Base-by-base conservation (phyloP, 2,113 vertebrate genomes). In the Litocranius walleri region DNA sequence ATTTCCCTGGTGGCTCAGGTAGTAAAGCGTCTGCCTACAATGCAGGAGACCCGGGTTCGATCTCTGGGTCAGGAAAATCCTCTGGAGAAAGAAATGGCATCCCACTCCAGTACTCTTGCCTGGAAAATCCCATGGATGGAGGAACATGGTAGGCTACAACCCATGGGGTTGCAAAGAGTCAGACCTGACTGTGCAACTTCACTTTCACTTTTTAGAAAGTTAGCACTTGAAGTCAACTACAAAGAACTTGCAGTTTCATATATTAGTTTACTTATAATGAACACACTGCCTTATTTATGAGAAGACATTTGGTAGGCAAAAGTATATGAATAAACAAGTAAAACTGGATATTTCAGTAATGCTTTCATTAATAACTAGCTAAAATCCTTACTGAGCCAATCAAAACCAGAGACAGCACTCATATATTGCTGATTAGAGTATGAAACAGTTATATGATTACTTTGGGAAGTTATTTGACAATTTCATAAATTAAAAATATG, bases 1-100 rank as follows among this genome's bases (percentile, higher is more conserved):
- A 71, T 16, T 57, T 67, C 33, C 33, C 33, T 67, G 17, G 64
- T 67, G 64, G 33, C 33, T 67, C 64, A 67, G 33, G 10, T n/a
- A 33, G 62, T 67, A 67, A 67, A 67, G 33, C 1, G 0, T 67
- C 62, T n/a, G 7, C 8, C 62, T n/a, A 67, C 62, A 67, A n/a
- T 67, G 62, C 0, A 0, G 33, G 64, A 67, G 64, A 67, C 64
- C 64, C 0, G 1, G 64, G 17, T 67, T 67, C 4, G 0, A 36
- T 36, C 33, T n/a, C 16, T 67, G 33, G 3, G 2, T 67, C 3
- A 2, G 8, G 62, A 67, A 67, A 33, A 67, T 19, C 62, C 62
- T 67, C 64, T 67, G 64, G 64, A 67, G 64, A 67, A n/a, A 8
- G 8, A 21, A 67, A 67, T 36, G n/a, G n/a, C 64, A 36, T 19